Percentiles rank a stretch among this genome's conserved stretches.
Conservation (phyloP, 92 coral and sea anemone genomes). For the Paramuricea clavata region DNA sequence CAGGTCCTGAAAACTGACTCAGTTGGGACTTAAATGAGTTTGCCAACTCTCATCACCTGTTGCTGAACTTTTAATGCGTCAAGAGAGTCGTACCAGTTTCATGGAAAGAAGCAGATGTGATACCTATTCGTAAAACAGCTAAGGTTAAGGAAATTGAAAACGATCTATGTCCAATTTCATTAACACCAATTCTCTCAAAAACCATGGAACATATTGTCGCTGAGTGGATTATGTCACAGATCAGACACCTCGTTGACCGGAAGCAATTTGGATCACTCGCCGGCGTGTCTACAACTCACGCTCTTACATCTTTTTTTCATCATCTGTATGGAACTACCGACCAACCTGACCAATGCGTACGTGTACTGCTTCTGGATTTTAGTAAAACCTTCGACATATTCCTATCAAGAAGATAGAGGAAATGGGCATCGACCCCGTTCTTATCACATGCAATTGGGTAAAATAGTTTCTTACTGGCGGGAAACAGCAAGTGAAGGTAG, state of each 20-base stretch:
- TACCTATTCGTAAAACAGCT: not conserved
- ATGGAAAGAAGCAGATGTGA: conserved; percentile 7
- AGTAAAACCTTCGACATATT: not conserved
- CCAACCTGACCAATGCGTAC: not conserved
- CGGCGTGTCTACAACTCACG: conserved; percentile 5
- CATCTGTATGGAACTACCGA: conserved; percentile 2
- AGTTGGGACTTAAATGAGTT: not conserved
- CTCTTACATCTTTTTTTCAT: not conserved
- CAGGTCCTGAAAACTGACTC: too few relatives aligned
- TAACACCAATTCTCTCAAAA: not conserved
- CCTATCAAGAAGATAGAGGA: not conserved
- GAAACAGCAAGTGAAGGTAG: not conserved
- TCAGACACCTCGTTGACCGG: not conserved
- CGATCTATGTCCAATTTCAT: not conserved
- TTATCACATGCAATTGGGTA: not conserved
- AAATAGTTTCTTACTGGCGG: not conserved
- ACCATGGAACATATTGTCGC: not conserved
- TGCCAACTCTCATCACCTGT: conserved; percentile 2
- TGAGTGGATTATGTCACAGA: not conserved
- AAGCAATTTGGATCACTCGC: conserved; percentile 1
- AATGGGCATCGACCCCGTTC: not conserved
- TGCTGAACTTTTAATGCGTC: conserved; percentile 4
- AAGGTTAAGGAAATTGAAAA: not conserved
- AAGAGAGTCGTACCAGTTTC: not conserved
- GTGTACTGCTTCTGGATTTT: not conserved